Conservation (phyloP, 1,140 invertebrate genomes). For the Ridgeia piscesae region DNA sequence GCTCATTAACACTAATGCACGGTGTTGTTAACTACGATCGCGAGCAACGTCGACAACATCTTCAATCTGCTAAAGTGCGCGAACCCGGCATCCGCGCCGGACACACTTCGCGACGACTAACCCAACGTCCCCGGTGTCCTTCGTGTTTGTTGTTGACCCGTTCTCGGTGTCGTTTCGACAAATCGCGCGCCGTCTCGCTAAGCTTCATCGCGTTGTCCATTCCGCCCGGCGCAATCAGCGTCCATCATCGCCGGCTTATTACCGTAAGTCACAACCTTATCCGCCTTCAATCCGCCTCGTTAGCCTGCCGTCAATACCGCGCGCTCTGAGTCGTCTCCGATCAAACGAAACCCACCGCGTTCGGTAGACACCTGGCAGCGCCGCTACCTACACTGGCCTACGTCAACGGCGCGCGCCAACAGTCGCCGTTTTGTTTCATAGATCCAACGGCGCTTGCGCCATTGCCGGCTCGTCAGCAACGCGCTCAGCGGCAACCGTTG, state of each 20-base stretch:
- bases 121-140: not conserved
- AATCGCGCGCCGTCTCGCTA: too few species aligned
- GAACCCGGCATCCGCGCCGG: not conserved
- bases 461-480: not conserved
- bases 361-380: not conserved
- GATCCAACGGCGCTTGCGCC: not conserved
- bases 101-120: not conserved
- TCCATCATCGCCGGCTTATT: not conserved
- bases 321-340: too few species aligned
- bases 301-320: not conserved
- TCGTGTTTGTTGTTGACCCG: not conserved
- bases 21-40: not conserved
- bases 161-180: not conserved
- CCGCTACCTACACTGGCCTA: not conserved
- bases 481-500: not conserved
- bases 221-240: not conserved
- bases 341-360: not conserved
- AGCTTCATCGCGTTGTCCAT: not conserved
- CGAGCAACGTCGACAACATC: not conserved
- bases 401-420: not conserved
- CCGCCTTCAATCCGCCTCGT: not conserved
- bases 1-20: not conserved
- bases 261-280: not conserved
- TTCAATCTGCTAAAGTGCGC: not conserved
- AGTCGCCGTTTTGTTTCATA: not conserved